Base-by-base conservation (phyloP, 2,113 vertebrate species). In the Periophthalmus modestus region DNA sequence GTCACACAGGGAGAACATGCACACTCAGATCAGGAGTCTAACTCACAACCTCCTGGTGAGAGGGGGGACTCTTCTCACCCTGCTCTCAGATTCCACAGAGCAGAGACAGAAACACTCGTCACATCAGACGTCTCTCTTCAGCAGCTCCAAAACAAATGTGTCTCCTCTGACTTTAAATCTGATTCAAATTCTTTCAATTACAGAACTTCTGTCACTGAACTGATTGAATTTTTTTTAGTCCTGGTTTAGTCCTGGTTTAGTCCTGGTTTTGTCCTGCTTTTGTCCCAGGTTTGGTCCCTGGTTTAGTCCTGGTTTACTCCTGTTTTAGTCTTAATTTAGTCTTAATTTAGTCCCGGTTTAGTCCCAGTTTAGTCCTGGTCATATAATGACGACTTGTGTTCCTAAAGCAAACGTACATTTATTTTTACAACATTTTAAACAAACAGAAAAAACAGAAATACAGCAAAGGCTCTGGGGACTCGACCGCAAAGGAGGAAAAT, bases 391-490 rank as follows among this genome's bases (percentile, higher is more conserved):
- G 19, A 21, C 52, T 52, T 55, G 52, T 21, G 4, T 55, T 55
- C 19, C 19, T n/a, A 55, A n/a, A 54, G 18, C 7, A n/a, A 55
- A 55, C n/a, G 16, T 55, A 21, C 19, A 21, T 55, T 55, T 55
- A 55, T 55, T 55, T 52, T 55, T 55, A 55, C n/a, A 19, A 55
- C 52, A 55, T 55, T 55, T 55, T 55, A 55, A 55, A 55, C 52
- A n/a, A 55, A 55, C 52, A 55, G 12, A 16, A n/a, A 55, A 55
- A 55, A 55, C 52, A 55, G 52, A 55, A 55, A 55, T 55, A 21
- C 52, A 55, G 52, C 52, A 0, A 21, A n/a, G 19, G 5, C 52
- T 55, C 52, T 2, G 9, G 52, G n/a, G 19, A 55, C 52, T 9
- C 7, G 52, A 55, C 52, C 19, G 19, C 52, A 55, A 18, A 50